Base-by-base conservation (phyloP, 1,140 invertebrate species). In the Spodoptera litura region DNA sequence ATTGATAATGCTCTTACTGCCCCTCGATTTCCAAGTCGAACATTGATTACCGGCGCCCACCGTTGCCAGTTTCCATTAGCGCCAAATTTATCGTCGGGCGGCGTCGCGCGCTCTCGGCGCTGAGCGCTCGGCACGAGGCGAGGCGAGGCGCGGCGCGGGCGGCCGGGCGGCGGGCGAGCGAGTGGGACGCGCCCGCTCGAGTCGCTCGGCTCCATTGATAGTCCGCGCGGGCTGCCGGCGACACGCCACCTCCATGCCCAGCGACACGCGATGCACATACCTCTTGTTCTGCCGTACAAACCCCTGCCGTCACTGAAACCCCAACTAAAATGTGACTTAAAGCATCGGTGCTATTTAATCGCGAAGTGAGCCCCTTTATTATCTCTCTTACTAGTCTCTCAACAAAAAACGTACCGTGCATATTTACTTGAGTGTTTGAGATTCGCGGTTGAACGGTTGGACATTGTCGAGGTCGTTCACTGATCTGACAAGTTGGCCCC, bases 11-110 rank as follows among this genome's bases (percentile, higher is more conserved):
- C 78, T 85, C 82, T 78, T 86, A 78, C 55, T 79, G 87, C 74
- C 80, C 85, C 88, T 89, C 86, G 85, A 91, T 92, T 91, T 92
- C 87, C 88, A 88, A 88, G 87, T 89, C 88, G 88, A 93, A 91
- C 92, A 94, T 93, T 93, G 93, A 94, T 94, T 93, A 92, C 89
- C 90, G 88, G 89, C 89, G 88, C 90, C 86, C 90, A 91, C 89
- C 89, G 86, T 86, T 83, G 89, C 88, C 88, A 89, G 89, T 89
- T 91, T 90, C 89, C 82, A 91, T 93, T 92, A 92, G 93, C 89
- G 91, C 91, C 91, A 94, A 93, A 93, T 92, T 93, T 93, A 93
- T 91, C 92, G 87, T 94, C 91, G 91, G 89, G 83, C 80, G 81
- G 81, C 85, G 88, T 92, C 92, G 92, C 84, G 83, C 78, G 59